Evolutionary conservation across 2,888 invertebrate species (phyloP).

Genomic region (Eristalis tenax): DNA sequence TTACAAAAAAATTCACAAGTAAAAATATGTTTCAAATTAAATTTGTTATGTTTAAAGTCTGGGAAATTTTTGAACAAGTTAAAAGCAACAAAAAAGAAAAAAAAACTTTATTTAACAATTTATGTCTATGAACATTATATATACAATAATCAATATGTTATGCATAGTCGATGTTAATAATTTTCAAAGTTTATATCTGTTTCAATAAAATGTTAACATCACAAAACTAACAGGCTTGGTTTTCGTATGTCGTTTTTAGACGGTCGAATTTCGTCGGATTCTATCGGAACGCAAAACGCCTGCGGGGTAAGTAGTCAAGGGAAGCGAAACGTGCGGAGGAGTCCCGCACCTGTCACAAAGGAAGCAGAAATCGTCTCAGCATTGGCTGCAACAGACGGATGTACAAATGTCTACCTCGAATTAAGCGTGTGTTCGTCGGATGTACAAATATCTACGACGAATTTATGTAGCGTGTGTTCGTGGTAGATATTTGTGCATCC

Average conservation of each 20-base stretch:
- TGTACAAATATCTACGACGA: too few species aligned
- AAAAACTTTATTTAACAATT: slow-evolving; percentile 22
- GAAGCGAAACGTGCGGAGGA: too few species aligned
- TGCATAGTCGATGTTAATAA: neutral
- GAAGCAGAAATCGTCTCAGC: too few species aligned
- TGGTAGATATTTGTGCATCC: too few species aligned
- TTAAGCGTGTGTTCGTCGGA: too few species aligned
- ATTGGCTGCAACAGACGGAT: too few species aligned
- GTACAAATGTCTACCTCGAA: too few species aligned
- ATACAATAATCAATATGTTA: slow-evolving; percentile 36
- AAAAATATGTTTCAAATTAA: slow-evolving; percentile 14
- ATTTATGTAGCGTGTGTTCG: too few species aligned
- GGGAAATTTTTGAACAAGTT: slow-evolving; percentile 31
- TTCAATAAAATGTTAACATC: slow-evolving; percentile 32
- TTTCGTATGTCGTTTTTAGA: neutral
- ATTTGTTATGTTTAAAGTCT: slow-evolving; percentile 35
- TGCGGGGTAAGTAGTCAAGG: too few species aligned
- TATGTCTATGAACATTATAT: slow-evolving; percentile 11
- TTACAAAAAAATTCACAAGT: neutral
- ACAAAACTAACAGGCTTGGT: neutral
- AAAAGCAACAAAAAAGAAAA: slow-evolving; percentile 41
- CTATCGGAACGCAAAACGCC: too few species aligned
- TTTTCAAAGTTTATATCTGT: neutral
- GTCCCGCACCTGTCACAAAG: too few species aligned
- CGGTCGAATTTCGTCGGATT: too few species aligned